Conservation (phyloP, 2,797 vertebrate genomes). For the Prunella strophiata region DNA sequence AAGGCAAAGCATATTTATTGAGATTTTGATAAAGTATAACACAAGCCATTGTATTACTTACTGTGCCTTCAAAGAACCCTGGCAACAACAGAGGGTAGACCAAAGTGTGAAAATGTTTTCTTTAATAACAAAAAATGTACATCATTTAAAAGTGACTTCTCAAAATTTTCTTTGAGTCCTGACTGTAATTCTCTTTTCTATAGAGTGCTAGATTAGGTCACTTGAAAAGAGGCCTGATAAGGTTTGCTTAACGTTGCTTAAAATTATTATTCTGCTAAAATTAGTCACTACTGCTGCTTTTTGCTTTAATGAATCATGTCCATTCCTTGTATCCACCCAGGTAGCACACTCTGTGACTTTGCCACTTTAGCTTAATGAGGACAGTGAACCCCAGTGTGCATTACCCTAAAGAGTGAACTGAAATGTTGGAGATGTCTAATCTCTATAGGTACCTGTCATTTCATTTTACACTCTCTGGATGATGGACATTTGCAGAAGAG, state of each 20-base stretch:
- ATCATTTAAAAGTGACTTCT: background rate
- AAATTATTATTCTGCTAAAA: conserved; percentile 46
- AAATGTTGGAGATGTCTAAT: background rate
- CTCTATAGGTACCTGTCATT: conserved; percentile 18
- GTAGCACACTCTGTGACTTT: conserved; percentile 30
- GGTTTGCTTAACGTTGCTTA: background rate
- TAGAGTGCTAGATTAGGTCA: background rate
- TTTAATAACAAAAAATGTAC: background rate
- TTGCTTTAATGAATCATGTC: conserved; percentile 44
- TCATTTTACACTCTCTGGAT: conserved; percentile 20
- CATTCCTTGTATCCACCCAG: background rate
- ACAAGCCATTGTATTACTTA: background rate
- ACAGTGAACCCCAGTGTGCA: background rate
- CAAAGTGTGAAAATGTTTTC: background rate
- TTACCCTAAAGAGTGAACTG: background rate
- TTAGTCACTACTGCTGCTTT: conserved; percentile 35
- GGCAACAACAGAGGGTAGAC: background rate
- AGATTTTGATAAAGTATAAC: background rate
- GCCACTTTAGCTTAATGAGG: background rate
- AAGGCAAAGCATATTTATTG: background rate
- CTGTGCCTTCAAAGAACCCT: background rate
- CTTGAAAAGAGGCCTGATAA: background rate
- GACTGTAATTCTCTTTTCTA: background rate
- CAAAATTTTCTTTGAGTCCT: background rate
- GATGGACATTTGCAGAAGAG: conserved; percentile 11